Conservation (phyloP, 2,113 vertebrate species). For the Meleagris gallopavo region DNA sequence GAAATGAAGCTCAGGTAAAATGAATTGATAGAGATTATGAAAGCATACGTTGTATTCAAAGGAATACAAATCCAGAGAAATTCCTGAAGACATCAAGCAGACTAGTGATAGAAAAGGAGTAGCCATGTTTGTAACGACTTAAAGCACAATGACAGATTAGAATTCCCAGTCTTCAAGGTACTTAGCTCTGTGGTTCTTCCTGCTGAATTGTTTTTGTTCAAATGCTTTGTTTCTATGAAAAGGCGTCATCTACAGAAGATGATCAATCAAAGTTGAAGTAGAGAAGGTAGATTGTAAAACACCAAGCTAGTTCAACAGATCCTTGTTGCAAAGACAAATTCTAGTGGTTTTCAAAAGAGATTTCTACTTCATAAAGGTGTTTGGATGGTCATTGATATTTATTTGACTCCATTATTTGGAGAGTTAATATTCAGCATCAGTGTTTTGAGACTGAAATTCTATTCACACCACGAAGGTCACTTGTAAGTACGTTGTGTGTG, state of each 20-base stretch:
- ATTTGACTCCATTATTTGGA: not conserved
- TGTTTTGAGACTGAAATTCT: not conserved
- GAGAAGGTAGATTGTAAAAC: not conserved
- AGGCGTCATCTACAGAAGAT: not conserved
- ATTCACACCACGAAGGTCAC: not conserved
- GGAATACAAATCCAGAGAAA: not conserved
- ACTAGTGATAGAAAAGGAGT: not conserved
- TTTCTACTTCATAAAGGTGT: not conserved
- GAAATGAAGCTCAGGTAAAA: not conserved
- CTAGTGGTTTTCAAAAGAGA: not conserved
- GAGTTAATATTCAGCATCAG: not conserved
- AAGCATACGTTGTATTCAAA: not conserved
- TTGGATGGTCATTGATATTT: not conserved
- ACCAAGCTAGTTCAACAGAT: not conserved
- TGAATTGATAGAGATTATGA: not conserved
- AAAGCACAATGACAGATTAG: not conserved
- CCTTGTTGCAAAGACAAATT: not conserved
- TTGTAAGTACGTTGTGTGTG: not conserved
- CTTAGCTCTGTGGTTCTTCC: not conserved
- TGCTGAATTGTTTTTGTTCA: not conserved
- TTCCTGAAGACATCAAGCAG: not conserved
- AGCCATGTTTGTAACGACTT: not conserved
- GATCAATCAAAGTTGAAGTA: not conserved
- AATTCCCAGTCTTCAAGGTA: not conserved
- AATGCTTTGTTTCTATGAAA: not conserved